Evolutionary conservation across 1,140 invertebrate species (phyloP), one percentile per base, ranked within the genome.

Genomic region (Danaus melanippus): DNA sequence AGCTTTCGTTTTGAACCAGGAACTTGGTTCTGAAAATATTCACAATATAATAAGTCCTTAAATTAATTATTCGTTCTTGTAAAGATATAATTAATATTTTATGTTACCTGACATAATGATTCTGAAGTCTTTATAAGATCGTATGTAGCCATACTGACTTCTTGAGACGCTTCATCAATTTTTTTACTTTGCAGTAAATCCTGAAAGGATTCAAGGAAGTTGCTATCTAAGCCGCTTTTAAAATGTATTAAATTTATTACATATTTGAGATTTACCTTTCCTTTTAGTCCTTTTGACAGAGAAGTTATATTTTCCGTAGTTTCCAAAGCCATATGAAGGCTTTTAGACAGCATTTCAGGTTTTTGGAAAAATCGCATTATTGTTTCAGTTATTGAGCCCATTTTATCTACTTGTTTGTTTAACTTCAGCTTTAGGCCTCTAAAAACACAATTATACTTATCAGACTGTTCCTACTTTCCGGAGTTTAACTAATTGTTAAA

Each of bases 91-190:
- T 0, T 32, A 32, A 32, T 4, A 10, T 12, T 12, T 17, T 42
- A 32, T 59, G 65, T 72, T 55, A 80, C 76, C 10, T 70, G 60
- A 50, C 55, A 66, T 4, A 66, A 56, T 39, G 62, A 50, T 21
- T 82, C 73, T 0, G 76, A 62, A 1, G 64, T 70, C 44, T 76
- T 77, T 8, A 84, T 42, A 3, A 80, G 45, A 11, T 69, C 66
- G 41, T 76, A 80, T 0, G 73, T 78, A 1, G 74, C 59, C 9
- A 64, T 61, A 10, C 58, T 66, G 67, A 79, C 71, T 11, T 71
- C 66, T 46, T 72, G 59, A 0, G 62, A 53, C 0, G 71, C 68
- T 44, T 84, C 73, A 12, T 80, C 77, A 47, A 78, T 74, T 21
- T 57, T 69, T 12, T 68, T 66, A 21, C 58, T 69, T 12, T 69